Conservation (phyloP, 2,797 vertebrate genomes). For the Buphagus erythrorhynchus region DNA sequence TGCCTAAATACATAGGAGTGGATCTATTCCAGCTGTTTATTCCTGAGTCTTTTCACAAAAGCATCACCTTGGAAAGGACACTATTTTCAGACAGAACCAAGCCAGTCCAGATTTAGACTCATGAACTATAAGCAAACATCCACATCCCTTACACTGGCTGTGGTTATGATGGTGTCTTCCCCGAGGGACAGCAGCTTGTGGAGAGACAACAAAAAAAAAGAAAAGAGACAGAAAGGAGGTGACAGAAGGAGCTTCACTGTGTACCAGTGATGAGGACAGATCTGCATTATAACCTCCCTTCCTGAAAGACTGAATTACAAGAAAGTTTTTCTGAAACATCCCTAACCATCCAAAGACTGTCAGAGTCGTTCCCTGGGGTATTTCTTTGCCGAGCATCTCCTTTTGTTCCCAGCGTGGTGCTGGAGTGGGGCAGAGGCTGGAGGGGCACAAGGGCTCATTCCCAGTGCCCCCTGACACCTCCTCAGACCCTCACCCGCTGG, state of each 20-base stretch:
- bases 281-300: neutral
- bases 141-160: fast-evolving
- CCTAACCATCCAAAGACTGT: neutral
- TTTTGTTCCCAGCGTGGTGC: neutral
- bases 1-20: fast-evolving
- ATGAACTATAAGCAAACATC: neutral
- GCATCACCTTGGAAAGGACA: neutral
- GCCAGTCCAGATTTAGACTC: neutral
- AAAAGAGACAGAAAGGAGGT: neutral
- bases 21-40: neutral
- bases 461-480: neutral
- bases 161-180: neutral
- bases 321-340: neutral
- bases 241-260: neutral
- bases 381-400: neutral
- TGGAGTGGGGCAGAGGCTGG: neutral
- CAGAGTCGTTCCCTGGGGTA: neutral
- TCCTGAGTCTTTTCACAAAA: neutral
- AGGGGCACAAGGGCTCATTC: neutral
- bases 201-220: neutral
- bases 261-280: neutral
- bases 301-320: neutral
- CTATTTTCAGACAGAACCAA: neutral
- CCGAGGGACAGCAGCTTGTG: neutral
- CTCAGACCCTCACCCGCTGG: neutral